phyloP scores from a whole-genome alignment of 1,140 invertebrate species.

The Scaptomyza graminum region DNA sequence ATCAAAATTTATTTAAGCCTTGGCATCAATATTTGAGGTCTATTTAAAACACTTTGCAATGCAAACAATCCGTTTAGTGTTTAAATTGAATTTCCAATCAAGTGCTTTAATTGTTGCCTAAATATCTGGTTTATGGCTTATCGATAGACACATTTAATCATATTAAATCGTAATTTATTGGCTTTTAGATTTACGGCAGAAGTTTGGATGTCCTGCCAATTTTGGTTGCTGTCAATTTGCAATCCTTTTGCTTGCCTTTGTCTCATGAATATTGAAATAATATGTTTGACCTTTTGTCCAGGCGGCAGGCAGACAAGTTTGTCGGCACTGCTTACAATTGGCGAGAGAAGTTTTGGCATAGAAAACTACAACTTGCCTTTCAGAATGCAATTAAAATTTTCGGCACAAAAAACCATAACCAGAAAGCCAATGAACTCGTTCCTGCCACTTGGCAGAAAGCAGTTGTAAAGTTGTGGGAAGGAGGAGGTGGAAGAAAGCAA shows the following conservation, averaged over 20 bases:
- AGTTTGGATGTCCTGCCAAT: too few species aligned
- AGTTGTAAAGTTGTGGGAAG: background rate
- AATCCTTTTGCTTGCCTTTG: background rate
- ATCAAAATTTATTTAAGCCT: background rate
- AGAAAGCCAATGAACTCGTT: slow-evolving; percentile 73
- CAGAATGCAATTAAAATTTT: slow-evolving; percentile 79
- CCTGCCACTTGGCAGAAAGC: slow-evolving; percentile 26
- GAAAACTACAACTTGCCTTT: slow-evolving; percentile 63
- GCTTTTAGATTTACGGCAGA: background rate
- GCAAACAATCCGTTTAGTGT: slow-evolving; percentile 14
- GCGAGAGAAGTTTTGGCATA: slow-evolving; percentile 58
- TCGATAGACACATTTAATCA: slow-evolving; percentile 32
- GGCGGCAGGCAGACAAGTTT: slow-evolving; percentile 28
- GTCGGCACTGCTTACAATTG: slow-evolving; percentile 38
- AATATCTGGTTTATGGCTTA: slow-evolving; percentile 31
- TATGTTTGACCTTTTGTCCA: slow-evolving; percentile 69
- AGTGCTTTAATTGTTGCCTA: slow-evolving; percentile 32
- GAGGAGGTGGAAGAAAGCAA: slow-evolving; percentile 15
- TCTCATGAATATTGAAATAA: slow-evolving; percentile 71
- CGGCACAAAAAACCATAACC: slow-evolving; percentile 5
- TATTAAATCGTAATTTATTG: slow-evolving; percentile 42
- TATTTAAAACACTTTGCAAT: slow-evolving; percentile 3
- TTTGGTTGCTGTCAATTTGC: slow-evolving; percentile 8
- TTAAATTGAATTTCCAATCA: slow-evolving; percentile 9
- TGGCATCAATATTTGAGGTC: slow-evolving; percentile 7